Evolutionary conservation across 2,113 vertebrate genomes (phyloP).

Genomic region (Megaleporinus macrocephalus): DNA sequence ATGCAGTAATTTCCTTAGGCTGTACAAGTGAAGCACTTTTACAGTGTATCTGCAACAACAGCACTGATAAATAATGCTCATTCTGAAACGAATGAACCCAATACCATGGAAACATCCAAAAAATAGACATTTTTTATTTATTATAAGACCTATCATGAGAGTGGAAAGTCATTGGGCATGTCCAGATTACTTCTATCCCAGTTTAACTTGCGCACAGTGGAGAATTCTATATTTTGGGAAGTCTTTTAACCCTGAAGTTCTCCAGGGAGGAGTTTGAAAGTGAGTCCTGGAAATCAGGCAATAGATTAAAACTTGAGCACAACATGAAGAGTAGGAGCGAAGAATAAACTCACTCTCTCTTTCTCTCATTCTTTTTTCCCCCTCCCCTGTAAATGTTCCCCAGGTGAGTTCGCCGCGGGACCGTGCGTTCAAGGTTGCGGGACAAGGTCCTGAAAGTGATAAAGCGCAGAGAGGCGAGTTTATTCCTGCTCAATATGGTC

Average conservation of each 20-base stretch:
- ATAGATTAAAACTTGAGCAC: conserved; percentile 61
- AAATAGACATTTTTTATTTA: too few relatives aligned
- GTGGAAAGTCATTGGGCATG: conserved; percentile 33
- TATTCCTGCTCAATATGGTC: conserved; percentile 64
- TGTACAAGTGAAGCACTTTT: too few relatives aligned
- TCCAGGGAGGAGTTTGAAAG: conserved; percentile 55
- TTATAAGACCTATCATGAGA: too few relatives aligned
- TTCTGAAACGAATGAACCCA: too few relatives aligned
- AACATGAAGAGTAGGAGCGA: conserved; percentile 52
- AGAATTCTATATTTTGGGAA: conserved; percentile 52
- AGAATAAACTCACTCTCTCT: conserved; percentile 57
- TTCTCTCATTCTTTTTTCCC: conserved; percentile 10
- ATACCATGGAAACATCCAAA: too few relatives aligned
- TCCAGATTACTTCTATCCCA: conserved; percentile 15
- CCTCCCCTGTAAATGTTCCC: conserved; percentile 51
- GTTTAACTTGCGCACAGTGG: conserved; percentile 41
- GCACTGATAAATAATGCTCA: too few relatives aligned
- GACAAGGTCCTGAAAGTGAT: conserved; percentile 69
- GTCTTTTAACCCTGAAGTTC: conserved; percentile 35
- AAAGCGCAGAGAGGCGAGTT: conserved; percentile 58
- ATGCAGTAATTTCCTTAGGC: too few relatives aligned
- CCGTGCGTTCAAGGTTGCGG: conserved; percentile 67
- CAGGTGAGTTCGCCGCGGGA: conserved; percentile 61
- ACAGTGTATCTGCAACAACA: too few relatives aligned
- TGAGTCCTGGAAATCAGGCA: conserved; percentile 56